A percentile compares a stretch with the other conserved stretches of the same genome.
Evolutionary conservation across 2,888 invertebrate species (phyloP).

Genomic region (Campopleginae sp.): DNA sequence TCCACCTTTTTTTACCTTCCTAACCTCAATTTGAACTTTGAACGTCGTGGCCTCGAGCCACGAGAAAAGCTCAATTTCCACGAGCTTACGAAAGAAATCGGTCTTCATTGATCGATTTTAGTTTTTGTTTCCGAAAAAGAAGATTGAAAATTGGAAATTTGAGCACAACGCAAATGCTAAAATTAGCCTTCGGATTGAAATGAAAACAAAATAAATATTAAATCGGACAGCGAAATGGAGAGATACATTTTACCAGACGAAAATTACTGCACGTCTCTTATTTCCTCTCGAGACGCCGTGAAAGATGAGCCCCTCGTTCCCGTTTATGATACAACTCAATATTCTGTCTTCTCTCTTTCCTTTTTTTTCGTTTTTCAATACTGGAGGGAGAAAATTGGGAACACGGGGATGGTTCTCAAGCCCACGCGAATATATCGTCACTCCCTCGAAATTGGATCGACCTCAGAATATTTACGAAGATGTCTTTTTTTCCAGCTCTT

Average conservation of each 20-base stretch:
- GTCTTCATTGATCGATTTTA: neutral
- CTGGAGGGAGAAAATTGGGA: slow-evolving; percentile 46
- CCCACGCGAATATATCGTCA: slow-evolving; percentile 57
- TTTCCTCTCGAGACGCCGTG: slow-evolving; percentile 49
- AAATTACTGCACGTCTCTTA: slow-evolving; percentile 51
- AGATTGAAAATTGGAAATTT: too few species aligned
- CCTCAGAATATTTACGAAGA: slow-evolving; percentile 51
- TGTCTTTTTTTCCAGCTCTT: slow-evolving; percentile 40
- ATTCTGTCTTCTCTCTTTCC: slow-evolving; percentile 10
- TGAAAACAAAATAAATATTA: neutral
- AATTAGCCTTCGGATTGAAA: neutral
- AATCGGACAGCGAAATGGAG: neutral
- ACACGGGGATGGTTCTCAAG: slow-evolving; percentile 10
- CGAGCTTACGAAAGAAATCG: neutral
- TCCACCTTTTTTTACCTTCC: neutral
- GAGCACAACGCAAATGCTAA: neutral
- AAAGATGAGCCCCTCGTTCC: slow-evolving; percentile 56
- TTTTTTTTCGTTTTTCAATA: neutral
- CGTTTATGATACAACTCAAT: slow-evolving; percentile 63
- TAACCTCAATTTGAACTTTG: slow-evolving; percentile 11
- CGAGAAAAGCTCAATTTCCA: neutral
- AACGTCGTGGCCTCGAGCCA: neutral
- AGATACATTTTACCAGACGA: slow-evolving; percentile 12
- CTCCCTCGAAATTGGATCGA: slow-evolving; percentile 58
- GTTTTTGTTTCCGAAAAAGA: neutral